phyloP scores from a whole-genome alignment of 1,140 invertebrate species.

The Periplaneta americana region DNA sequence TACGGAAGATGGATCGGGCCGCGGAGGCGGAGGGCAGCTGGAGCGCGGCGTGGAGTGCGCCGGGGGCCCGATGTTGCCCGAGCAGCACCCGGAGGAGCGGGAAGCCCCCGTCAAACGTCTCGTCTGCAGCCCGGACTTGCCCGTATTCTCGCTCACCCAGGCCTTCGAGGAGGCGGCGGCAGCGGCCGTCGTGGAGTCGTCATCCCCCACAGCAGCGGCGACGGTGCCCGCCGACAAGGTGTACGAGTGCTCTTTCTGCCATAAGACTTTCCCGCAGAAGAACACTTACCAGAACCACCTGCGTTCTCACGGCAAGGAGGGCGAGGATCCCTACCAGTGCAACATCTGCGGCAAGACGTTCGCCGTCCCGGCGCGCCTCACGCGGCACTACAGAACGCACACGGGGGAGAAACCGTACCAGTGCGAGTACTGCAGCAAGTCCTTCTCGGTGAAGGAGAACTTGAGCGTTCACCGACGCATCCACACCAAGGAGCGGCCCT shows the following conservation, averaged over 20 bases:
- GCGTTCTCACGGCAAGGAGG: constrained; percentile 43
- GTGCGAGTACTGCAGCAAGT: constrained; percentile 89
- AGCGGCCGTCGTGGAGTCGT: background rate
- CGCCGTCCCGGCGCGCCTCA: constrained; percentile 82
- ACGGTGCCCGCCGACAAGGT: constrained; percentile 10
- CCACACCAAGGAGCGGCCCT: constrained; percentile 81
- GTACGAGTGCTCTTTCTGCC: constrained; percentile 48
- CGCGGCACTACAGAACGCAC: constrained; percentile 85
- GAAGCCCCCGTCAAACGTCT: constrained; percentile 27
- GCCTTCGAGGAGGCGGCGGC: constrained; percentile 13
- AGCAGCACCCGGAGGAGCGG: background rate
- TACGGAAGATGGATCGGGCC: constrained; percentile 21
- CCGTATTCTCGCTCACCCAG: constrained; percentile 24
- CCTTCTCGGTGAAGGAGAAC: constrained; percentile 89
- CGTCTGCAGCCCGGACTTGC: constrained; percentile 33
- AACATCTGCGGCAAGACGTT: constrained; percentile 90
- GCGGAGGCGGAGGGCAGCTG: constrained; percentile 18
- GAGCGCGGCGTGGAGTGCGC: constrained; percentile 30
- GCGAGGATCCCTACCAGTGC: constrained; percentile 75
- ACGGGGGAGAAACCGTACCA: constrained; percentile 81
- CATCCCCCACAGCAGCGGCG: constrained; percentile 17
- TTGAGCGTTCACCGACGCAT: constrained; percentile 86
- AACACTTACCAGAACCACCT: constrained; percentile 52
- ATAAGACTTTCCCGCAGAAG: constrained; percentile 53
- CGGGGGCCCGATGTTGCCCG: constrained; percentile 21